Conservation (phyloP, 1,140 invertebrate species). For the Aphis craccivora region DNA sequence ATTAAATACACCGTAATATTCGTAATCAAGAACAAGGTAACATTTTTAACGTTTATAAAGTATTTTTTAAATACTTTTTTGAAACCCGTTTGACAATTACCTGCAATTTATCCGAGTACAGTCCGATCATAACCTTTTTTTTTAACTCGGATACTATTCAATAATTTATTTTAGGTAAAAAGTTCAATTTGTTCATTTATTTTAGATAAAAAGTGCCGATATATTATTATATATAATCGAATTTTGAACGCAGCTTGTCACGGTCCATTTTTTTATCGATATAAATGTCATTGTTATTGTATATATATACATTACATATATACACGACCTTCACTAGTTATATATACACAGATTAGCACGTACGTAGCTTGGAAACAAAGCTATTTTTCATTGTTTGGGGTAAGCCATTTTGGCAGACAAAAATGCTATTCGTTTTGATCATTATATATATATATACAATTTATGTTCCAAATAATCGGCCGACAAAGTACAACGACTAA, state of each 20-base stretch:
- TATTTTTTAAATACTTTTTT: no score
- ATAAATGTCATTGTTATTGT: background rate
- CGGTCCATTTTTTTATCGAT: background rate
- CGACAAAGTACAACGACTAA: background rate
- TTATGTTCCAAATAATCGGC: background rate
- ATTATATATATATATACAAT: background rate
- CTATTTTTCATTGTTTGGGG: constrained; percentile 1
- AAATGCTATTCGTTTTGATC: constrained; percentile 17
- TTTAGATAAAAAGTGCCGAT: no score
- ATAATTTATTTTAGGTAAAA: no score
- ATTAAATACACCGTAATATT: no score
- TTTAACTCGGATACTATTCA: no score
- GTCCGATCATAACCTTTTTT: no score
- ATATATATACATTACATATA: background rate
- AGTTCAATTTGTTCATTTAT: no score
- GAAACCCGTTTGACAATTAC: no score
- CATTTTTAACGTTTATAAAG: no score
- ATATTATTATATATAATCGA: background rate
- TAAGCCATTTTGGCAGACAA: constrained; percentile 13
- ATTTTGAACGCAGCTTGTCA: background rate
- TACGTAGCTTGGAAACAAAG: background rate
- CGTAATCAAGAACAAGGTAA: no score
- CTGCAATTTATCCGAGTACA: no score
- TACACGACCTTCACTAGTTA: background rate
- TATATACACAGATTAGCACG: background rate